Conservation (phyloP, 1,140 invertebrate species). For the Harpegnathos saltator region DNA sequence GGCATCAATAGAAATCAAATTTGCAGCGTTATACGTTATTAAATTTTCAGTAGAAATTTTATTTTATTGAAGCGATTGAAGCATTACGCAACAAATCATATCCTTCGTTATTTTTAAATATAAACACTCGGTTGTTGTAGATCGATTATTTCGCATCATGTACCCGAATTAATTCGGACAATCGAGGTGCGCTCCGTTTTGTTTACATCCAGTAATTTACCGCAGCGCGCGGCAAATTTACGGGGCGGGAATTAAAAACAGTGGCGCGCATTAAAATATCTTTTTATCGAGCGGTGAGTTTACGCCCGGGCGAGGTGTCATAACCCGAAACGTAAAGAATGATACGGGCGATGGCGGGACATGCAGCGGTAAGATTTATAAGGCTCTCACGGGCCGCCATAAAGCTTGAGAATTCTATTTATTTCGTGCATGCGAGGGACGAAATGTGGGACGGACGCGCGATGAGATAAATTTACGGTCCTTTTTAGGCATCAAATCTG, state of each 20-base stretch:
- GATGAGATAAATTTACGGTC: slow-evolving; percentile 77
- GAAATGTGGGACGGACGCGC: slow-evolving; percentile 72
- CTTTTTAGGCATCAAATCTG: slow-evolving; percentile 77
- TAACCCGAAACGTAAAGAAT: slow-evolving; percentile 48
- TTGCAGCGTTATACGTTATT: slow-evolving; percentile 35
- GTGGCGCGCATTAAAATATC: slow-evolving; percentile 36
- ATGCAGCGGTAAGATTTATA: slow-evolving; percentile 65
- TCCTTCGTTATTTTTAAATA: slow-evolving; percentile 27
- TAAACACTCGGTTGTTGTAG: not conserved
- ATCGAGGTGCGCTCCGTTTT: not conserved
- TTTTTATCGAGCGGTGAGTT: slow-evolving; percentile 6
- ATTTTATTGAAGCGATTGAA: slow-evolving; percentile 40
- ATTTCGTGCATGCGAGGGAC: slow-evolving; percentile 59
- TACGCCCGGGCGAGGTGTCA: not conserved
- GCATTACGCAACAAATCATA: not conserved
- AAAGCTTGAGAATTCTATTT: slow-evolving; percentile 75
- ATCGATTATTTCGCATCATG: slow-evolving; percentile 17
- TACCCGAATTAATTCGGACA: slow-evolving; percentile 29
- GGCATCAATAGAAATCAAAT: slow-evolving; percentile 25
- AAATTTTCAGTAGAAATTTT: slow-evolving; percentile 33
- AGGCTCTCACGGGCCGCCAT: slow-evolving; percentile 60
- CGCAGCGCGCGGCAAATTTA: slow-evolving; percentile 16
- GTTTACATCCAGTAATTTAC: slow-evolving; percentile 25
- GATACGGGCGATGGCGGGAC: slow-evolving; percentile 22
- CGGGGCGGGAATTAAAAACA: not conserved